Evolutionary conservation across 2,113 vertebrate species (phyloP), one percentile per base, ranked within the genome.

Genomic region (Corythoichthys haematopterus): DNA sequence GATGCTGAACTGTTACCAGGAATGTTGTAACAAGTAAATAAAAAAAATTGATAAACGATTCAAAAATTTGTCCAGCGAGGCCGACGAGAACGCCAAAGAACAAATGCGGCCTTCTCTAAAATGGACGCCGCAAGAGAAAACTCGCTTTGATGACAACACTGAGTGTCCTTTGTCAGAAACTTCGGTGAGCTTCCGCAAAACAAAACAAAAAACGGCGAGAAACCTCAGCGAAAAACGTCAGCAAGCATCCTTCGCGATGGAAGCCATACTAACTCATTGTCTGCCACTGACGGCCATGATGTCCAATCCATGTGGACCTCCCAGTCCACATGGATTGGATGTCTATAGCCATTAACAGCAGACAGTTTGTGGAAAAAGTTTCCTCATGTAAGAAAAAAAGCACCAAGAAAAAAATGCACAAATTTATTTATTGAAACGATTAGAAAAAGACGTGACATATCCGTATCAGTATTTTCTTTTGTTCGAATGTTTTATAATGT

Each of bases 31-130:
- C 90, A 90, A 43, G 6, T 8, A 83, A 67, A n/a, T 5, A 16
- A 0, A 51, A 37, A 40, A 65, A 4, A 53, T 14, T n/a, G 11
- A 33, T 12, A 28, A 6, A 6, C 51, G 70, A 50, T 57, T 64
- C 56, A 13, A 46, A 75, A 69, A 50, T 43, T 43, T 43, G 40
- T 28, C 38, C 61, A 28, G 15, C 2, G 28, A 35, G 35, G 28
- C 46, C 76, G 75, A 87, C 86, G 84, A 64, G 83, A 89, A 95
- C 93, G 95, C 95, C 96, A 98, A 98, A 98, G 97, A 95, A 90
- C 92, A 91, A 89, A 84, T 90, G 77, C 85, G 80, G 80, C 84
- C 92, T 80, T 86, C 75, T 80, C 14, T 12, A 38, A 79, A 78
- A 75, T 59, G 70, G 79, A 81, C 80, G 72, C 74, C 75, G 14